phyloP scores from a whole-genome alignment of 2,113 vertebrate species.

The Syrmaticus mikado region DNA sequence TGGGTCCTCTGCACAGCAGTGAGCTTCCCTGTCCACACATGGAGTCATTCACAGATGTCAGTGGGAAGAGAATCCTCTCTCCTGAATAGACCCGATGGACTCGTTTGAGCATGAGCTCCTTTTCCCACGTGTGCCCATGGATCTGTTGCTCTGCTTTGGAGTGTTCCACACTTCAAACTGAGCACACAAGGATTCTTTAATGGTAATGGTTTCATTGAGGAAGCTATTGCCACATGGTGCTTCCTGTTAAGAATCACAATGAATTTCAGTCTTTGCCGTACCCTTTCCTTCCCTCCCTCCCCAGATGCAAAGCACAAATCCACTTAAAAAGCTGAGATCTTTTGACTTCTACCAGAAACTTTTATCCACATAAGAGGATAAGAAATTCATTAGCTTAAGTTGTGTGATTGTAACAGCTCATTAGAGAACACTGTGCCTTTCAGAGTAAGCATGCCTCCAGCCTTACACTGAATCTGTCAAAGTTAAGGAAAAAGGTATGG shows the following conservation, averaged over 20 bases:
- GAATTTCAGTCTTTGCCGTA: not conserved
- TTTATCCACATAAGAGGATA: constrained; percentile 48
- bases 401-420: constrained; percentile 36
- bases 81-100: not conserved
- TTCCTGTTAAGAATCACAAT: not conserved
- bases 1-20: not conserved
- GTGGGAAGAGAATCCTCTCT: not conserved
- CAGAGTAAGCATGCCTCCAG: not conserved
- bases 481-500: constrained; percentile 43
- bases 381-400: constrained; percentile 51
- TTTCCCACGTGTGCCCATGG: not conserved
- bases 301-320: constrained; percentile 18
- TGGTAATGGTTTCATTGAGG: not conserved
- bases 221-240: not conserved
- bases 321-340: constrained; percentile 25
- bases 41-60: not conserved
- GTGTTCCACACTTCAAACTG: not conserved
- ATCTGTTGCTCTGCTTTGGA: not conserved
- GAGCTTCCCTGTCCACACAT: not conserved
- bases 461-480: not conserved
- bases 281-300: not conserved
- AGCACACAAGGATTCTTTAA: not conserved
- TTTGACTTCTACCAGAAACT: constrained; percentile 43
- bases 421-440: constrained; percentile 36
- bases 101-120: not conserved